These are phyloP conservation scores for Chaitophorus viminalis DNA, from an alignment of 2,888 invertebrate genomes.

Conservation along the genomic window DNA sequence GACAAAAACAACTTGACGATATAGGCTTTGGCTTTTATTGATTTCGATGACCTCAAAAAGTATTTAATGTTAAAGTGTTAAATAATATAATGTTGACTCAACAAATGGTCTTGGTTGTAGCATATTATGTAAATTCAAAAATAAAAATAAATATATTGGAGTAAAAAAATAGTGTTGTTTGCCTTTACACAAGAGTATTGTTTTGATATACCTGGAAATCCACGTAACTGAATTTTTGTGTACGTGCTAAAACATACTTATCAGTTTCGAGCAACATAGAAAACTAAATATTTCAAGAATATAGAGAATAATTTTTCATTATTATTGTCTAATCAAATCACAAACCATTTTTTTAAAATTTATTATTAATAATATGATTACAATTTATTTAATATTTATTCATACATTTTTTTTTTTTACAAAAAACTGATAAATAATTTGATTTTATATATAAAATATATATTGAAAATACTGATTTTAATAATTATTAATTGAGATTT, in stretches of 20 bases:
- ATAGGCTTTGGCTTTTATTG: background rate
- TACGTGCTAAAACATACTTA: background rate
- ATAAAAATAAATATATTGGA: background rate
- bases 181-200: background rate
- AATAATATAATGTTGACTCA: background rate
- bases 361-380: too few relatives aligned
- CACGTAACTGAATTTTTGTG: background rate
- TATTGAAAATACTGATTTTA: too few relatives aligned
- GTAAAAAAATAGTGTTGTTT: background rate
- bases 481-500: too few relatives aligned
- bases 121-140: background rate
- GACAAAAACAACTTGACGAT: background rate
- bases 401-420: too few relatives aligned
- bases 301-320: too few relatives aligned
- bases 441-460: too few relatives aligned
- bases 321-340: too few relatives aligned
- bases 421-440: too few relatives aligned
- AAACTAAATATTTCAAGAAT: background rate
- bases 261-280: background rate
- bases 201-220: conserved; percentile 3
- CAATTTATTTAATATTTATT: too few relatives aligned
- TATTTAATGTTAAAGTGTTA: background rate
- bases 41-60: background rate
- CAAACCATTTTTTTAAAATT: background rate
- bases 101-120: background rate